phyloP scores from a whole-genome alignment of 2,113 vertebrate genomes.

The Cyprinodon brontotheroides region DNA sequence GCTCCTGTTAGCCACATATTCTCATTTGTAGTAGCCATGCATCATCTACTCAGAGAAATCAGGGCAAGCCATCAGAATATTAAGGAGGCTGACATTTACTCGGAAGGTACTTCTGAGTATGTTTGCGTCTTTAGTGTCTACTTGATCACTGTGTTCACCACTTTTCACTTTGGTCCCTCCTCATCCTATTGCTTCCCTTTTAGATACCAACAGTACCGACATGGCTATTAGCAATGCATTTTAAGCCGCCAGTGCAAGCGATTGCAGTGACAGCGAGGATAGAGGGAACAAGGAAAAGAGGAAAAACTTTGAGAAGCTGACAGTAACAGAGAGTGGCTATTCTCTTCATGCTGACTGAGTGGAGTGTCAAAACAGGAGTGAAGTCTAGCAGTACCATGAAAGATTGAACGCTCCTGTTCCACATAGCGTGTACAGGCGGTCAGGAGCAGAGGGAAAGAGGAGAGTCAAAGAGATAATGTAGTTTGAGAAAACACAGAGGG shows the following conservation, averaged over 20 bases:
- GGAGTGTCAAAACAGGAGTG: constrained; percentile 58
- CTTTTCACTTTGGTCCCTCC: constrained; percentile 16
- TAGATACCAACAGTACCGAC: constrained; percentile 21
- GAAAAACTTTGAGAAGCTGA: constrained; percentile 45
- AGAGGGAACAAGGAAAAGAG: constrained; percentile 16
- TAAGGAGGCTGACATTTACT: constrained; percentile 77
- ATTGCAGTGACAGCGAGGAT: constrained; percentile 45
- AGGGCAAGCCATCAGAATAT: constrained; percentile 70
- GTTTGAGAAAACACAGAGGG: constrained; percentile 14
- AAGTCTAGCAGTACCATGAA: constrained; percentile 58
- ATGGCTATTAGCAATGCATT: constrained; percentile 35
- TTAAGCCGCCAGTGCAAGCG: constrained; percentile 25
- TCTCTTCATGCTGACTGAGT: constrained; percentile 61
- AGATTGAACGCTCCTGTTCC: constrained; percentile 66
- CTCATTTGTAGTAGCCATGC: constrained; percentile 71
- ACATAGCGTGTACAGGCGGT: constrained; percentile 54
- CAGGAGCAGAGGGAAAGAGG: constrained; percentile 15
- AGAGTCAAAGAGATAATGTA: constrained; percentile 35
- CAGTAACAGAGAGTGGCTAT: constrained; percentile 48
- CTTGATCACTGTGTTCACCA: constrained; percentile 49
- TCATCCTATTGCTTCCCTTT: constrained; percentile 10
- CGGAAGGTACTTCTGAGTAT: constrained; percentile 43
- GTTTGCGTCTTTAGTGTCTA: constrained; percentile 48
- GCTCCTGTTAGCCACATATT: constrained; percentile 35
- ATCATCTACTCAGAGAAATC: constrained; percentile 73